These are phyloP conservation scores for Leucosticte australis DNA, from an alignment of 2,113 vertebrate genomes.

Conservation along the genomic window DNA sequence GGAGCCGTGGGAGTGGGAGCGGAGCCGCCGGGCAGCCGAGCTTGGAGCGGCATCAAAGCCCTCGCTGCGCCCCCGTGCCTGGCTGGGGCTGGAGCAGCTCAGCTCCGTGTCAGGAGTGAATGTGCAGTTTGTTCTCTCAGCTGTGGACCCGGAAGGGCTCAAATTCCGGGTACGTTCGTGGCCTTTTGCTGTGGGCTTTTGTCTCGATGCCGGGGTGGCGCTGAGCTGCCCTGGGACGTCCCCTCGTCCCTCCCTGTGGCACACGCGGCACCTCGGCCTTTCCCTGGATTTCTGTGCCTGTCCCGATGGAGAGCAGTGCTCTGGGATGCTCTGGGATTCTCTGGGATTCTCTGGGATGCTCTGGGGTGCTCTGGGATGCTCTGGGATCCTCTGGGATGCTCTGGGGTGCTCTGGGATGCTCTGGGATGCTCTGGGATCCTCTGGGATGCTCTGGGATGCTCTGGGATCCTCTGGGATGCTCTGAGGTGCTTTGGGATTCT, in stretches of 20 bases:
- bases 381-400: neutral
- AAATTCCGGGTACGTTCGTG: neutral
- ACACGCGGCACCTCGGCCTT: neutral
- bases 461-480: neutral
- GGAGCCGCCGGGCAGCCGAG: neutral
- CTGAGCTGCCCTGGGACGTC: neutral
- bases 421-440: neutral
- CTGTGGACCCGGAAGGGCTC: neutral
- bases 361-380: neutral
- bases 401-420: neutral
- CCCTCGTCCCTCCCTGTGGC: neutral
- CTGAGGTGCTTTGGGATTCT: neutral
- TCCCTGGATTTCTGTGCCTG: neutral
- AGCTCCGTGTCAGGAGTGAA: neutral
- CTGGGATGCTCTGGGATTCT: neutral
- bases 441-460: neutral
- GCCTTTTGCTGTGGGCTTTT: constrained; percentile 26
- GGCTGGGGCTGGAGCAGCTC: neutral
- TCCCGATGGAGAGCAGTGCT: neutral
- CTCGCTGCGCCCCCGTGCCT: neutral
- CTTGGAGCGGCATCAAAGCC: neutral
- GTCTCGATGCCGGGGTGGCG: neutral
- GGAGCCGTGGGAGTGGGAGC: neutral
- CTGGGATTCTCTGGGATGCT: neutral
- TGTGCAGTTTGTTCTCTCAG: neutral